phyloP scores from a whole-genome alignment of 2,113 vertebrate genomes.

The Rattus rattus region DNA sequence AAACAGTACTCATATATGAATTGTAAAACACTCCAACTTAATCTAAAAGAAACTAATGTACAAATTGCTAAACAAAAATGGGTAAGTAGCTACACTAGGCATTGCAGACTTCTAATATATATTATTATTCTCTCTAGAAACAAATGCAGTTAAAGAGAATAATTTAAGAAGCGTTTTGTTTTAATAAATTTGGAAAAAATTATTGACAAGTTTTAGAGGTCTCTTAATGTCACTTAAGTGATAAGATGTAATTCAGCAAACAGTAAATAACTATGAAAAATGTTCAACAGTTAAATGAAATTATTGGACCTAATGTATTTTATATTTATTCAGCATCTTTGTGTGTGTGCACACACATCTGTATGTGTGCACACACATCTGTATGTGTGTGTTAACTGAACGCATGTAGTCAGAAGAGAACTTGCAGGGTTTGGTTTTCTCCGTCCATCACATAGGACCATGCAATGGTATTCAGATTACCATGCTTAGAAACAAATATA shows the following conservation, averaged over 20 bases:
- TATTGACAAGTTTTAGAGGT: slow-evolving; percentile 15
- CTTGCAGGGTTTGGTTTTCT: background rate
- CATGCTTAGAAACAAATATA: background rate
- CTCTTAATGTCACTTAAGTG: background rate
- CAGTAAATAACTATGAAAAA: background rate
- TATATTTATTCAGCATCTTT: background rate
- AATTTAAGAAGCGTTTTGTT: slow-evolving; percentile 4
- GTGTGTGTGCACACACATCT: too few relatives aligned
- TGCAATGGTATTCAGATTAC: background rate
- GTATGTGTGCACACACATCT: background rate
- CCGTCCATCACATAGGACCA: background rate
- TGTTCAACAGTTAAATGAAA: background rate
- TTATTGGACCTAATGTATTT: background rate
- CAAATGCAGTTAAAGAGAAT: background rate
- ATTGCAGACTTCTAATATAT: background rate
- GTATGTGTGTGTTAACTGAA: too few relatives aligned
- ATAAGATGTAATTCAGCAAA: background rate
- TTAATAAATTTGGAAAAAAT: background rate
- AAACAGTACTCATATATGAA: background rate
- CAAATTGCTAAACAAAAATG: background rate
- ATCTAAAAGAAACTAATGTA: slow-evolving; percentile 12
- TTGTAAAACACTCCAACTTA: background rate
- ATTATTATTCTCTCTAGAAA: background rate
- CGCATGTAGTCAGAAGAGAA: background rate
- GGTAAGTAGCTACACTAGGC: background rate